Evolutionary conservation across 2,113 vertebrate genomes (phyloP).

Genomic region (Pao palembangensis): DNA sequence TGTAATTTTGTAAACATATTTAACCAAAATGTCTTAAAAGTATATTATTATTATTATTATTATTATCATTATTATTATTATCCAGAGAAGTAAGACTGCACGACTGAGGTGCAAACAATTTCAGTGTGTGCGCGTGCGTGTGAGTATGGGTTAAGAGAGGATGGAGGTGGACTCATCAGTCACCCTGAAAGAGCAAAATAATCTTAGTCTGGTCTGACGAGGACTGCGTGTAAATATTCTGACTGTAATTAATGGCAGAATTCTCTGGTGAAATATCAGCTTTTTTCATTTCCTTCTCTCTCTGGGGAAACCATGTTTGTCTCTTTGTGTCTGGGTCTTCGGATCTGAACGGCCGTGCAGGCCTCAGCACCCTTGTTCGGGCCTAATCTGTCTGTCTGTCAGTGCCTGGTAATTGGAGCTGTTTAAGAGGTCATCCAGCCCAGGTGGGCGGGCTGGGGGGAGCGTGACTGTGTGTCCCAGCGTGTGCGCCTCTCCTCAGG

Average conservation of each 20-base stretch:
- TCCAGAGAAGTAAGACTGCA: too few relatives aligned
- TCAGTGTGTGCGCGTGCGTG: neutral
- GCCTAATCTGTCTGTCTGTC: conserved; percentile 75
- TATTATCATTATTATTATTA: too few relatives aligned
- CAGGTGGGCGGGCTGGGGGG: conserved; percentile 66
- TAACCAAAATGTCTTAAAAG: too few relatives aligned
- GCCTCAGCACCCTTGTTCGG: conserved; percentile 62
- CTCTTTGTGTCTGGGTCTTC: neutral
- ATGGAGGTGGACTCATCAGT: conserved; percentile 25
- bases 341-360: conserved; percentile 50
- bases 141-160: conserved; percentile 1
- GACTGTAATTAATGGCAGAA: conserved; percentile 45
- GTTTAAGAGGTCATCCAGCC: conserved; percentile 70
- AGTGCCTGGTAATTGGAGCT: conserved; percentile 75
- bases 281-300: neutral
- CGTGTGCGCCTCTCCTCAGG: conserved; percentile 33
- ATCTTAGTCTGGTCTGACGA: conserved; percentile 45
- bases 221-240: conserved; percentile 37
- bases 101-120: too few relatives aligned
- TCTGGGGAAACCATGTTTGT: conserved; percentile 16
- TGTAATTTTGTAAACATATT: too few relatives aligned
- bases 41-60: too few relatives aligned
- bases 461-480: conserved; percentile 42
- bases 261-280: conserved; percentile 17
- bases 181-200: conserved; percentile 45